These are phyloP conservation scores for Liposcelis brunnea DNA, from an alignment of 2,888 invertebrate genomes.

Conservation along the genomic window DNA sequence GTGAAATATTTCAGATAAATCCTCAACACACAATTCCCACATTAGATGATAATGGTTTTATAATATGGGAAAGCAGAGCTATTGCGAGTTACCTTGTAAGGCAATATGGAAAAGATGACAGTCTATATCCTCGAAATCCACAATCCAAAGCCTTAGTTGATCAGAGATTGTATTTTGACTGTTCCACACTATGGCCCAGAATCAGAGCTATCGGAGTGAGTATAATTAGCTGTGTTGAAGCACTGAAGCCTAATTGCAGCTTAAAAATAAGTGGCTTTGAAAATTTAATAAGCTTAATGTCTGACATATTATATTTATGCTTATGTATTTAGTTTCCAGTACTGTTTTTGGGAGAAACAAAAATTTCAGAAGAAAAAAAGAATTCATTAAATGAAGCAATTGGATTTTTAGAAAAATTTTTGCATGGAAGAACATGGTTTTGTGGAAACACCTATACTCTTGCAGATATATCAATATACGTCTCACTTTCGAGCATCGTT, in stretches of 20 bases:
- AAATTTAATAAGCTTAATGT: not conserved
- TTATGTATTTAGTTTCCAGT: slow-evolving; percentile 37
- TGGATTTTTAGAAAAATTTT: slow-evolving; percentile 38
- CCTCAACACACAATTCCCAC: slow-evolving; percentile 52
- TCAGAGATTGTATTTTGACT: slow-evolving; percentile 44
- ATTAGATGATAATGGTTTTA: slow-evolving; percentile 45
- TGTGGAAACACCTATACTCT: slow-evolving; percentile 42
- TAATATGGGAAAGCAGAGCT: slow-evolving; percentile 49
- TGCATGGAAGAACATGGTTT: slow-evolving; percentile 39
- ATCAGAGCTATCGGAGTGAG: slow-evolving; percentile 44
- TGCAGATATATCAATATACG: slow-evolving; percentile 42
- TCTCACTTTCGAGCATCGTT: slow-evolving; percentile 36
- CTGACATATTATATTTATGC: slow-evolving; percentile 8
- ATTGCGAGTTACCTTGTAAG: slow-evolving; percentile 43
- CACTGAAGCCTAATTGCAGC: too few relatives aligned
- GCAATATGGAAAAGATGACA: slow-evolving; percentile 39
- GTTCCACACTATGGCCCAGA: slow-evolving; percentile 40
- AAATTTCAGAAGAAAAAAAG: slow-evolving; percentile 34
- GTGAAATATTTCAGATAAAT: slow-evolving; percentile 33
- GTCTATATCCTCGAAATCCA: slow-evolving; percentile 40
- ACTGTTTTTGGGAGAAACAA: slow-evolving; percentile 37
- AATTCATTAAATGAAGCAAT: slow-evolving; percentile 38
- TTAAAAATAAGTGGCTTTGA: too few relatives aligned
- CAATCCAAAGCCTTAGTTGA: slow-evolving; percentile 39
- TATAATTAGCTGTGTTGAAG: too few relatives aligned